A percentile compares a stretch with the other conserved stretches of the same genome.
Evolutionary conservation across 2,113 vertebrate genomes (phyloP).

Genomic region (Myiagra hebetior): DNA sequence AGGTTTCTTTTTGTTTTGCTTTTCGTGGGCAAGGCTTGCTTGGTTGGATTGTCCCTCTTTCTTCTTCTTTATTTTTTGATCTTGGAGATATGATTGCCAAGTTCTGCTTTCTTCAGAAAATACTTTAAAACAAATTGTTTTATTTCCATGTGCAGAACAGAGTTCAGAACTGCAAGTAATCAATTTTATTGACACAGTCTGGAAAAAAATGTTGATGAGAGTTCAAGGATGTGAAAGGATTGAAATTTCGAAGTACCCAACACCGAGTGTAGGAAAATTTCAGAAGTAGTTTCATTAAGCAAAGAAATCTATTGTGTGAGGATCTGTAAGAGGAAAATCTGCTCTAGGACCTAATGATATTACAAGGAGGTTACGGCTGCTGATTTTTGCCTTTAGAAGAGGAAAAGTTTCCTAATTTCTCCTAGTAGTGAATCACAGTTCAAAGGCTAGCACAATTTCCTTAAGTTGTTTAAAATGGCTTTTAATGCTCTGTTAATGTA

Average conservation of each 20-base stretch:
- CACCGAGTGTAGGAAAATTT: constrained; percentile 25
- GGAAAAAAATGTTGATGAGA: constrained; percentile 71
- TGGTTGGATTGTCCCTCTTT: not conserved
- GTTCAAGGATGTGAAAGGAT: constrained; percentile 70
- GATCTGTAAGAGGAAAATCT: not conserved
- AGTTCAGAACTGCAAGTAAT: constrained; percentile 71
- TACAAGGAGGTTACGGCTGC: not conserved
- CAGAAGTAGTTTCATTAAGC: constrained; percentile 47
- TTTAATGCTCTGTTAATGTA: constrained; percentile 69
- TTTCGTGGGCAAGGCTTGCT: not conserved
- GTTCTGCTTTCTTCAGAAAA: constrained; percentile 62
- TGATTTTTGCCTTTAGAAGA: not conserved
- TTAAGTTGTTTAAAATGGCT: constrained; percentile 63
- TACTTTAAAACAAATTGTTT: constrained; percentile 71
- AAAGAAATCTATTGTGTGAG: constrained; percentile 2
- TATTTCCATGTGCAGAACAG: constrained; percentile 73
- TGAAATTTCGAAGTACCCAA: constrained; percentile 64
- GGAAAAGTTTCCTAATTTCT: constrained; percentile 45
- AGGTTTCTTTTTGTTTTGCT: not conserved
- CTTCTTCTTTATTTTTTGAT: not conserved
- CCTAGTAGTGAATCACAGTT: constrained; percentile 45
- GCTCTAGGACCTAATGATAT: not conserved
- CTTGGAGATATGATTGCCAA: not conserved
- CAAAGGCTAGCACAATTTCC: constrained; percentile 49
- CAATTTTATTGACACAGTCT: constrained; percentile 72